A percentile compares a stretch with the other conserved stretches of the same genome.
Evolutionary conservation across 2,888 invertebrate genomes (phyloP).

Genomic region (Tetramorium bicarinatum): DNA sequence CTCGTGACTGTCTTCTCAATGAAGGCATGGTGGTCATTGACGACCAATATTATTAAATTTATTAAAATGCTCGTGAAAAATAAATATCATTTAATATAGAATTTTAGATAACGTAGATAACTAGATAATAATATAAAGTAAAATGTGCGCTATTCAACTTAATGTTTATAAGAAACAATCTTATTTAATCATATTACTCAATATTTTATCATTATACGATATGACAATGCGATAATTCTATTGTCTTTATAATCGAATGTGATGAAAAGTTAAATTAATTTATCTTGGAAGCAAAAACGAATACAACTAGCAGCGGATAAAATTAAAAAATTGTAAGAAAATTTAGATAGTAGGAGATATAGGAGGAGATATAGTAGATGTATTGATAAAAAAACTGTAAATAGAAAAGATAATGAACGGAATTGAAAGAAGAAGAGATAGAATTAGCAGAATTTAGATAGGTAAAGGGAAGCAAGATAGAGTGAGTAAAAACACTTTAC

Average conservation of each 20-base stretch:
- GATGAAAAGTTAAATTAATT: constrained; percentile 27
- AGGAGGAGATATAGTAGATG: not conserved
- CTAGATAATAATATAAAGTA: too few species aligned
- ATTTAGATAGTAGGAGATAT: not conserved
- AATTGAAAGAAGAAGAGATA: constrained; percentile 8
- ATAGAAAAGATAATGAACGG: constrained; percentile 40
- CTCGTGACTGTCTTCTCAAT: too few species aligned
- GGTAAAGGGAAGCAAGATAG: not conserved
- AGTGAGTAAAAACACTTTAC: constrained; percentile 73
- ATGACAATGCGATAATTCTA: too few species aligned
- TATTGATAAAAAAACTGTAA: constrained; percentile 41
- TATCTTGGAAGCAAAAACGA: not conserved
- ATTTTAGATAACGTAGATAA: too few species aligned
- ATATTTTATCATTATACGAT: too few species aligned
- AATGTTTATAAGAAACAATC: too few species aligned
- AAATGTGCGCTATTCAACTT: too few species aligned
- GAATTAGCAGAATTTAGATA: constrained; percentile 35
- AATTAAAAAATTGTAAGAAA: constrained; percentile 21
- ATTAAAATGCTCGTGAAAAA: too few species aligned
- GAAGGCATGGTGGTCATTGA: too few species aligned
- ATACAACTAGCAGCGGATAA: constrained; percentile 18
- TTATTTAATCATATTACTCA: too few species aligned
- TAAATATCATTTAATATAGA: too few species aligned
- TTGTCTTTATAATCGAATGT: not conserved
- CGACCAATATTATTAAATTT: too few species aligned